phyloP scores from a whole-genome alignment of 2,888 invertebrate species.

The Tillus elongatus region DNA sequence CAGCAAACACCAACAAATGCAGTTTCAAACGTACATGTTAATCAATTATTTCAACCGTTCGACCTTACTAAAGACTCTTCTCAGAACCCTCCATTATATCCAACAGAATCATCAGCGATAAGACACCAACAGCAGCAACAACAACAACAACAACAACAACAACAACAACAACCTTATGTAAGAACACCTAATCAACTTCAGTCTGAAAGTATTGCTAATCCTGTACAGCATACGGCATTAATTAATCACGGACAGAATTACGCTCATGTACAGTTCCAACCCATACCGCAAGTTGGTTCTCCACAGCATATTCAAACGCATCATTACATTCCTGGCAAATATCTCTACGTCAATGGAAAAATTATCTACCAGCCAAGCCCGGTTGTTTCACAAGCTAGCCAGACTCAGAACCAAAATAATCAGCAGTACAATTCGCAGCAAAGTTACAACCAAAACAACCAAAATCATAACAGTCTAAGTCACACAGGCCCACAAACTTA shows the following conservation, averaged over 20 bases:
- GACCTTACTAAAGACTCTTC: not conserved
- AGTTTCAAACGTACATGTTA: conserved; percentile 32
- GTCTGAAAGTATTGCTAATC: conserved; percentile 25
- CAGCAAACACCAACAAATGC: conserved; percentile 33
- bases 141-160: not conserved
- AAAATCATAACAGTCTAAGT: not conserved
- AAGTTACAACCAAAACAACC: not conserved
- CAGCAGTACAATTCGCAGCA: not conserved
- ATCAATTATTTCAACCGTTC: conserved; percentile 27
- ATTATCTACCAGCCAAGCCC: conserved; percentile 20
- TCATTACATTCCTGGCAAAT: conserved; percentile 26
- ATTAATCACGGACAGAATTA: conserved; percentile 26
- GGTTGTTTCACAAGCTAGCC: not conserved
- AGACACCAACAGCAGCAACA: conserved; percentile 9
- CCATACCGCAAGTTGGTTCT: conserved; percentile 16
- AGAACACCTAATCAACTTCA: not conserved
- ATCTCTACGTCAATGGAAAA: conserved; percentile 28
- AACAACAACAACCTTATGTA: conserved; percentile 5
- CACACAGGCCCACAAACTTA: not conserved
- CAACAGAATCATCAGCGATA: conserved; percentile 1
- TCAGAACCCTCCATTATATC: not conserved
- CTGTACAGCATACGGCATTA: conserved; percentile 28
- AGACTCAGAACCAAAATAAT: not conserved
- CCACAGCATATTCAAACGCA: conserved; percentile 21
- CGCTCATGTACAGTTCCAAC: conserved; percentile 23